A percentile compares a stretch with the other conserved stretches of the same genome.
phyloP scores from a whole-genome alignment of 2,113 vertebrate species.

The Eurypyga helias region DNA sequence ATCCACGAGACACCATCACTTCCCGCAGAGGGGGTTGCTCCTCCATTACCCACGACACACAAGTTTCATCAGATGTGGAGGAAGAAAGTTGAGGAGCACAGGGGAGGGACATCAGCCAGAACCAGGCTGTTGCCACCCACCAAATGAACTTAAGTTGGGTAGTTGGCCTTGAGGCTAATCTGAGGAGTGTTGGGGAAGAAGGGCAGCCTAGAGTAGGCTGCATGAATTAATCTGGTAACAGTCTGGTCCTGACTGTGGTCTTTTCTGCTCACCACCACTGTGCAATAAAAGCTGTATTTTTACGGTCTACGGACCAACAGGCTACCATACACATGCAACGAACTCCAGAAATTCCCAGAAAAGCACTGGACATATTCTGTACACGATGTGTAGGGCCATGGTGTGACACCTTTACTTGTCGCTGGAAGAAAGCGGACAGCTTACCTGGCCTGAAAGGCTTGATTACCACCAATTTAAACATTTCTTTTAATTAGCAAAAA shows the following conservation, averaged over 20 bases:
- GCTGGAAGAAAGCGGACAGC: background rate
- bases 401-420: background rate
- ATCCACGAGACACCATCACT: background rate
- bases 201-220: background rate
- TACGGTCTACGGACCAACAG: background rate
- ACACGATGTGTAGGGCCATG: rapidly evolving
- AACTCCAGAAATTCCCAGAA: background rate
- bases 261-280: background rate
- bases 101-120: rapidly evolving
- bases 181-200: background rate
- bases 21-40: background rate
- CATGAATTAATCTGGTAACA: background rate
- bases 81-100: background rate
- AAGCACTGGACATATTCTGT: background rate
- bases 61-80: rapidly evolving
- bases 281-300: background rate
- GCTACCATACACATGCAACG: background rate
- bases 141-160: background rate
- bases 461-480: background rate
- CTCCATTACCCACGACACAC: background rate
- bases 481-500: background rate
- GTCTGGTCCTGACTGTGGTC: background rate
- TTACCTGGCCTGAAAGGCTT: background rate
- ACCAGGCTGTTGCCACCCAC: background rate
- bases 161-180: background rate